Conservation (phyloP, 2,113 vertebrate species). For the Malaclemys terrapin region DNA sequence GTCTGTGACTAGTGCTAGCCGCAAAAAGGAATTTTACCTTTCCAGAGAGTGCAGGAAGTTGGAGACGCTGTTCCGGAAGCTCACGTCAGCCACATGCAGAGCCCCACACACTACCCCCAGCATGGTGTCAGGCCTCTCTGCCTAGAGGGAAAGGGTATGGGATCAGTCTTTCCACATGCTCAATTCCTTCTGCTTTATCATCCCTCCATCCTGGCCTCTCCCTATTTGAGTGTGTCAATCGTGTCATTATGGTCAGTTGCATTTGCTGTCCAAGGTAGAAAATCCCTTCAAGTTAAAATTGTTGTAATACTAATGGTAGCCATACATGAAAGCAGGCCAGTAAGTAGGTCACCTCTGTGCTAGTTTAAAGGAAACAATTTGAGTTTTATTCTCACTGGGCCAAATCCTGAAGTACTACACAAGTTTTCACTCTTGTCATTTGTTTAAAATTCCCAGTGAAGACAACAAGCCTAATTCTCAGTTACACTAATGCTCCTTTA, state of each 20-base stretch:
- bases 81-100: slow-evolving; percentile 96
- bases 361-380: not conserved
- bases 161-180: not conserved
- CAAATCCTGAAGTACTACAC: not conserved
- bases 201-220: not conserved
- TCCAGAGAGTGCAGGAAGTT: slow-evolving; percentile 98
- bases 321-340: not conserved
- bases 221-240: not conserved
- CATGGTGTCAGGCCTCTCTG: slow-evolving; percentile 96
- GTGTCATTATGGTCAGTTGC: not conserved
- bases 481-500: not conserved
- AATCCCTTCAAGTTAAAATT: not conserved
- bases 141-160: slow-evolving; percentile 77
- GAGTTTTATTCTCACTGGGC: not conserved
- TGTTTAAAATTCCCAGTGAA: not conserved
- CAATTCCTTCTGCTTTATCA: not conserved
- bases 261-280: accelerated
- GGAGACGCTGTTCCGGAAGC: slow-evolving; percentile 94
- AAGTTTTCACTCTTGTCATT: not conserved
- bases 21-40: slow-evolving; percentile 81
- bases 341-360: not conserved
- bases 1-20: not conserved
- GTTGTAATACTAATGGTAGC: not conserved
- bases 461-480: not conserved
- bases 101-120: slow-evolving; percentile 96